Evolutionary conservation across 2,888 invertebrate species (phyloP).

Genomic region (Plebejus melissa): DNA sequence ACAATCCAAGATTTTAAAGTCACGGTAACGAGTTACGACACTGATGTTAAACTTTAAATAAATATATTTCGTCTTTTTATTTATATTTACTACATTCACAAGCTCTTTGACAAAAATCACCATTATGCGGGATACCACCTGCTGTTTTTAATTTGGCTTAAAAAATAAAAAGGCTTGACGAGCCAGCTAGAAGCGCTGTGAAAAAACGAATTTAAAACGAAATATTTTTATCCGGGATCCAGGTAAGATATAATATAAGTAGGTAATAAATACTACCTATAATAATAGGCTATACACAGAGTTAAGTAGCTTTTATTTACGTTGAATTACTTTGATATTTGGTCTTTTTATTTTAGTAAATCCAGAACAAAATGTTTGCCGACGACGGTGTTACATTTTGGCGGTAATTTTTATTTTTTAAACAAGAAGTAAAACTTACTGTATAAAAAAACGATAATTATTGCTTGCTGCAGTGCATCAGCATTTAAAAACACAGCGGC

Average conservation of each 20-base stretch:
- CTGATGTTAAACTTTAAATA: background rate
- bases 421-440: background rate
- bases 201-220: constrained; percentile 24
- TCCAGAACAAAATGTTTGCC: background rate
- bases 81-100: background rate
- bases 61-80: background rate
- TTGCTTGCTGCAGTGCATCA: background rate
- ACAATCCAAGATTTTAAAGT: background rate
- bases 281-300: no score
- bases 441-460: background rate
- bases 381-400: constrained; percentile 1
- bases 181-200: background rate
- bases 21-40: background rate
- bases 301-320: no score
- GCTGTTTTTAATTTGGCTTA: constrained; percentile 24
- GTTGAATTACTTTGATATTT: background rate
- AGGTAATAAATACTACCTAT: no score
- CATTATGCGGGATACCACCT: constrained; percentile 19
- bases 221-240: background rate
- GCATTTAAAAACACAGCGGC: background rate
- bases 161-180: constrained; percentile 13
- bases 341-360: background rate
- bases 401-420: background rate
- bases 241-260: background rate
- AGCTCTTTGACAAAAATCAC: constrained; percentile 21